Evolutionary conservation across 2,888 invertebrate species (phyloP).

Genomic region (Thyatira batis): DNA sequence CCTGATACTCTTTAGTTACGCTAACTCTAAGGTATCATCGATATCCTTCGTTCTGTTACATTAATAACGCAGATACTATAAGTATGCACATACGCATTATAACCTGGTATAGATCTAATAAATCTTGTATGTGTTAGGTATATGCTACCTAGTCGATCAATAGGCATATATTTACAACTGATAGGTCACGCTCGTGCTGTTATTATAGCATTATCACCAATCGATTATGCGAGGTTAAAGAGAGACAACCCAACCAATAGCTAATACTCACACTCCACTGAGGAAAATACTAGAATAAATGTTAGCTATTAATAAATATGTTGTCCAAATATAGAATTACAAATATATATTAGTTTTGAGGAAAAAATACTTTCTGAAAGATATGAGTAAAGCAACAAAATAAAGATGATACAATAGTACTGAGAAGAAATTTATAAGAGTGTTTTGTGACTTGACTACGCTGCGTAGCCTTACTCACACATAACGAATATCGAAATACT

Average conservation of each 20-base stretch:
- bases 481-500: too few relatives aligned
- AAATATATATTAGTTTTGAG: not conserved
- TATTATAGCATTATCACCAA: slow-evolving; percentile 8
- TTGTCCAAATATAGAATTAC: not conserved
- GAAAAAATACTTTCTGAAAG: not conserved
- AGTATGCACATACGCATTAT: not conserved
- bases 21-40: too few relatives aligned
- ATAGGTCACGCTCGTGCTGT: slow-evolving; percentile 2
- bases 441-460: too few relatives aligned
- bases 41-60: not conserved
- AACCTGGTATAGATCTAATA: not conserved
- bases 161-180: not conserved
- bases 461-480: too few relatives aligned
- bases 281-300: slow-evolving; percentile 15
- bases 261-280: slow-evolving; percentile 17
- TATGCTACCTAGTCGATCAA: not conserved
- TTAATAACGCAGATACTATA: not conserved
- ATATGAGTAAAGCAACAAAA: too few relatives aligned
- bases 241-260: slow-evolving; percentile 16
- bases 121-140: not conserved
- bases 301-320: not conserved
- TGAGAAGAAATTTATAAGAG: too few relatives aligned
- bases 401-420: too few relatives aligned
- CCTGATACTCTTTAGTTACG: too few relatives aligned
- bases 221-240: slow-evolving; percentile 19